Evolutionary conservation across 1,140 invertebrate genomes (phyloP), one percentile per base, ranked within the genome.

Genomic region (Leguminivora glycinivorella): DNA sequence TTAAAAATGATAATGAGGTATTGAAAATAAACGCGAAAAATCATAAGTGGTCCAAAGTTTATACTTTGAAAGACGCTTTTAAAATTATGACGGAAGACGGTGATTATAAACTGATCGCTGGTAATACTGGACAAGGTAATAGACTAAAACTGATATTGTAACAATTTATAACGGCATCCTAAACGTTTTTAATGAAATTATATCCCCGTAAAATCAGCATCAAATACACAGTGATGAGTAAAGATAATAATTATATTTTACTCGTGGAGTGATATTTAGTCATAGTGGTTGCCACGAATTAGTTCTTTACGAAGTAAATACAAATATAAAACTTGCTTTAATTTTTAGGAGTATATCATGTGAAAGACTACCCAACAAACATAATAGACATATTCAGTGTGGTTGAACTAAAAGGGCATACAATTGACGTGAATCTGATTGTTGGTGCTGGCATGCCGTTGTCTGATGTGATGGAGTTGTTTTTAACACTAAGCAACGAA

Each of bases 381-480:
- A 94, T 95, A 69, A 95, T 98, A 72, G 96, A 97, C 79, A 86
- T 97, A 24, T 94, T 93, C 69, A 93, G 92, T 40, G 93, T 97
- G 12, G 67, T 88, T 14, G 95, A 96, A 73, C 76, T 97, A 12
- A 94, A 93, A 76, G 85, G 89, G 1, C 83, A 93, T 56, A 80
- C 83, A 70, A 89, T 94, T 12, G 88, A 92, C 68, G 78, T 92
- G 7, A 88, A 87, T 52, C 74, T 96, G 22, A 87, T 89, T 0
- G 75, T 96, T 1, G 95, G 96, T 0, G 95, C 92, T 19, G 95
- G 94, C 73, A 84, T 95, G 25, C 92, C 94, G 0, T 87, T 97
- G 1, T 93, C 94, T 0, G 92, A 94, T 68, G 89, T 94, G 29
- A 96, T 95, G 93, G 84, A 94, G 6, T 79, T 94, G n/a, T 95